Conservation (phyloP, 2,888 invertebrate genomes). For the Lepidocyrtinus sp. region DNA sequence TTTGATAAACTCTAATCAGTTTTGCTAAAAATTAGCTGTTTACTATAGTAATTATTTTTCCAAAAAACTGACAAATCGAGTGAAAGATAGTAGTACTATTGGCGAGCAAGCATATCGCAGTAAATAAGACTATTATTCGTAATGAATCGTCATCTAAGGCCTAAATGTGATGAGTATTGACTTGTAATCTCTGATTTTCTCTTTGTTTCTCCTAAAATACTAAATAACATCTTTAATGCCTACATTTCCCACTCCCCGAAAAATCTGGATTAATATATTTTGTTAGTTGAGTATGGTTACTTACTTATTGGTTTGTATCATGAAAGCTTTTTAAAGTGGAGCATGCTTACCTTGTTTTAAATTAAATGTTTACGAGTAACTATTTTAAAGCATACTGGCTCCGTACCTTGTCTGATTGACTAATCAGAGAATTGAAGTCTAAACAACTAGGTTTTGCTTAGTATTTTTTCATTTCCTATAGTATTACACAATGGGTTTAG, state of each 20-base stretch:
- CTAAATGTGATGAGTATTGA: constrained; percentile 9
- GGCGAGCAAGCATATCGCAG: too few species aligned
- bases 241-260: background rate
- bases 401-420: too few species aligned
- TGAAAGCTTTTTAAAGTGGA: background rate
- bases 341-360: background rate
- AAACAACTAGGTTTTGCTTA: too few species aligned
- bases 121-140: background rate
- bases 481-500: background rate
- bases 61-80: background rate
- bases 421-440: too few species aligned
- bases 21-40: background rate
- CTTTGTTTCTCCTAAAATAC: background rate
- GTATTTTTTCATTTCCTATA: too few species aligned
- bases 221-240: background rate
- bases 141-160: constrained; percentile 4
- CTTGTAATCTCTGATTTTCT: background rate
- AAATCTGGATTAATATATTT: background rate
- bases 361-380: background rate
- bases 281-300: background rate
- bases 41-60: background rate
- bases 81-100: too few species aligned
- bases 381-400: too few species aligned
- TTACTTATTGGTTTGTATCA: background rate
- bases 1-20: background rate